Percentiles rank a stretch among this genome's conserved stretches.
These are phyloP conservation scores for Cataglyphis hispanica DNA, from an alignment of 1,140 invertebrate genomes.

Conservation along the genomic window DNA sequence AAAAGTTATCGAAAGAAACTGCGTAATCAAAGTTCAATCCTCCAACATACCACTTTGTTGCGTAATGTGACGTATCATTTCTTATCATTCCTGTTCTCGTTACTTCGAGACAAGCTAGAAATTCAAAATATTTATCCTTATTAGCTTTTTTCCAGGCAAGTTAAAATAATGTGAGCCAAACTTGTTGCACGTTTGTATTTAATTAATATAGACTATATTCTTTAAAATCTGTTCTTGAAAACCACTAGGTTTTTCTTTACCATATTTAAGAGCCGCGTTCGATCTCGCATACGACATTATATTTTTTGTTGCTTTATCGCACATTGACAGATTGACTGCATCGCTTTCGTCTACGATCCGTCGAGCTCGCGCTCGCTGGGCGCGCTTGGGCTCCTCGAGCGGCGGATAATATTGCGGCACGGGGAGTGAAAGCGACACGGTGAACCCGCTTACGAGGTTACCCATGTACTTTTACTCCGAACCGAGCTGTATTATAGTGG, in stretches of 20 bases:
- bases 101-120: neutral
- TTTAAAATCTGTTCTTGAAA: neutral
- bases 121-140: constrained; percentile 11
- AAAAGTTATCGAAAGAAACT: constrained; percentile 8
- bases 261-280: neutral
- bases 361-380: constrained; percentile 30
- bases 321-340: neutral
- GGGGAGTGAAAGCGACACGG: constrained; percentile 83
- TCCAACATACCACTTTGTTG: neutral
- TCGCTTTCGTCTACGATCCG: constrained; percentile 23
- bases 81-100: constrained; percentile 12
- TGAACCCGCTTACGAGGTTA: constrained; percentile 80
- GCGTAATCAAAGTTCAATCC: constrained; percentile 12
- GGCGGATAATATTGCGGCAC: constrained; percentile 74
- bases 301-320: neutral
- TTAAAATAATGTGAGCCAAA: neutral
- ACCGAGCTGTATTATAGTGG: constrained; percentile 75
- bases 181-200: neutral
- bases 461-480: constrained; percentile 82
- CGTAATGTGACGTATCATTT: neutral
- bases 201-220: neutral
- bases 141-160: neutral
- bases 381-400: constrained; percentile 70
- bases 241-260: neutral
- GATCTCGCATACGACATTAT: neutral